These are phyloP conservation scores for Timema cristinae DNA, from an alignment of 2,888 invertebrate species.

Conservation along the genomic window DNA sequence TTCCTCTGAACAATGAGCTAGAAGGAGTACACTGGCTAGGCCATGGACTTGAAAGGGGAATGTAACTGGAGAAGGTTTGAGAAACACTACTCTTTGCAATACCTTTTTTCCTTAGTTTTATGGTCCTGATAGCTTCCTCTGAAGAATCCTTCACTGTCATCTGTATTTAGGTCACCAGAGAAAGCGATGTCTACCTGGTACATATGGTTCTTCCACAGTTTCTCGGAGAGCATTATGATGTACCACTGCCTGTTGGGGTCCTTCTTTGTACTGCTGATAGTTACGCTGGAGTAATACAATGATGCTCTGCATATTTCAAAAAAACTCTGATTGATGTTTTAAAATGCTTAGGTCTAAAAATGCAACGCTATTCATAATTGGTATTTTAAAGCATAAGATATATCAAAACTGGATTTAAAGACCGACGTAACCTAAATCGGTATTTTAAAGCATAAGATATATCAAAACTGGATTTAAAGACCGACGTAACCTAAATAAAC, in stretches of 20 bases:
- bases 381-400: too few relatives aligned
- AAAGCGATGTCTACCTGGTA: conserved; percentile 63
- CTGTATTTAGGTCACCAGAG: conserved; percentile 60
- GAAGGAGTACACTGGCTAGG: conserved; percentile 46
- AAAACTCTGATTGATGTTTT: too few relatives aligned
- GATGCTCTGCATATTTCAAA: background rate
- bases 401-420: too few relatives aligned
- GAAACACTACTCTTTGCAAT: conserved; percentile 50
- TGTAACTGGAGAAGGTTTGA: too few relatives aligned
- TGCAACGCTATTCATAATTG: too few relatives aligned
- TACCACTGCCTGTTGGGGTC: conserved; percentile 59
- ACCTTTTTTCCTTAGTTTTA: conserved; percentile 31
- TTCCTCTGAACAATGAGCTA: too few relatives aligned
- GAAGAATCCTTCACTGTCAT: conserved; percentile 64
- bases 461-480: too few relatives aligned
- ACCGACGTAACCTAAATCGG: too few relatives aligned
- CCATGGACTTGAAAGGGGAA: too few relatives aligned
- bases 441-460: too few relatives aligned
- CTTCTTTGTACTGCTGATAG: conserved; percentile 48
- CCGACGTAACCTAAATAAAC: too few relatives aligned
- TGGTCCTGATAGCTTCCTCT: conserved; percentile 54
- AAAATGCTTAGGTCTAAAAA: too few relatives aligned
- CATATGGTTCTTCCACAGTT: conserved; percentile 52
- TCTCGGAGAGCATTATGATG: conserved; percentile 56
- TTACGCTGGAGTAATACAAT: conserved; percentile 30